Evolutionary conservation across 2,888 invertebrate species (phyloP), one percentile per base, ranked within the genome.

Genomic region (Heteromyza rotundicornis): DNA sequence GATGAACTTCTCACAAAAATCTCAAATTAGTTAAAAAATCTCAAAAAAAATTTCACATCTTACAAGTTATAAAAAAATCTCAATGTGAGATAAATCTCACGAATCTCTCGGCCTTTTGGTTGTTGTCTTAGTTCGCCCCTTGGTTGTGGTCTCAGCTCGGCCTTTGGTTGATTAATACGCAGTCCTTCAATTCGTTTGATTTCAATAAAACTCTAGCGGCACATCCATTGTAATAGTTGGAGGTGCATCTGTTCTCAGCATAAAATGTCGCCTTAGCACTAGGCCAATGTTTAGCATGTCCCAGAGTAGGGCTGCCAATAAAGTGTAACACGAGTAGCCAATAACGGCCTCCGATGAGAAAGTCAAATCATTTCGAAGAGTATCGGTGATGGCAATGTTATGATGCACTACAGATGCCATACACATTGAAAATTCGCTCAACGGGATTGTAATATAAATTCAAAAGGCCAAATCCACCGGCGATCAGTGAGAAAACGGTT

Each of bases 401-500:
- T 81, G 68, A 12, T 71, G 66, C 7, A 84, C 88, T 74, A 71
- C 86, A 89, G 10, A 90, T 80, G 2, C 89, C 89, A 61, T 84
- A 82, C 17, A 72, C 65, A 47, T 72, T 73, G 8, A 72, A 70
- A 62, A 75, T 68, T 22, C 85, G 84, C 77, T 88, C 86, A 2
- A 87, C 84, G 1, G 89, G 89, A 72, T 86, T 87, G 12, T 84
- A 84, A 40, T 85, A 84, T 1, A 87, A 84, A 76, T 89, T 90
- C 74, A 87, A 84, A 10, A 87, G 73, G 14, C 88, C 84, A 72
- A 89, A 85, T 1, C 84, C 77, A n/a, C n/a, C n/a, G n/a, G n/a
- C n/a, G n/a, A n/a, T n/a, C n/a, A n/a, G n/a, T n/a, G n/a, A n/a
- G n/a, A n/a, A n/a, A n/a, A n/a, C n/a, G n/a, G n/a, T n/a, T n/a